phyloP scores from a whole-genome alignment of 2,888 invertebrate genomes.

The Nymphalis polychloros region DNA sequence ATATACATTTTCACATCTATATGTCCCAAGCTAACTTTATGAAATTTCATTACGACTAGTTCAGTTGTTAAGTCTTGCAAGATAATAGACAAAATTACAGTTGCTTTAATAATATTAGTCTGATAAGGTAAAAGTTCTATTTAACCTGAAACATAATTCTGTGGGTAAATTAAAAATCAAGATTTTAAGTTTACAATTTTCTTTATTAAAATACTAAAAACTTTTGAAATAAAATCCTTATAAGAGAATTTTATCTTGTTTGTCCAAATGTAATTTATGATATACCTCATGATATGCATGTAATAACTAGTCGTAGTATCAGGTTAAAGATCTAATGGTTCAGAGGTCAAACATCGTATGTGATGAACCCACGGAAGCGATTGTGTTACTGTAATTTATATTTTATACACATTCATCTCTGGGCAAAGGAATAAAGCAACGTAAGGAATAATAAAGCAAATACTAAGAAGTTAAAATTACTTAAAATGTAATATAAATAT shows the following conservation, averaged over 20 bases:
- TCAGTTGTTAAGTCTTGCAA: no score
- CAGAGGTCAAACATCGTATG: conserved; percentile 17
- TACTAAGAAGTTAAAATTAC: background rate
- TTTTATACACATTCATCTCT: conserved; percentile 3
- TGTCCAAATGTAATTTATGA: conserved; percentile 1
- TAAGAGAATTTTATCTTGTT: conserved; percentile 4
- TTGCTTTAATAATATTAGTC: no score
- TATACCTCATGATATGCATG: conserved; percentile 3
- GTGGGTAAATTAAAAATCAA: no score
- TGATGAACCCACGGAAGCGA: conserved; percentile 13
- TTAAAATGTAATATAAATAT: background rate
- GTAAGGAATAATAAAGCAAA: conserved; percentile 3
- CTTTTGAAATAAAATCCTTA: background rate
- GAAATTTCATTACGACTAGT: no score
- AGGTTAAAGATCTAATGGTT: conserved; percentile 19
- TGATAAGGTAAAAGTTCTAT: no score
- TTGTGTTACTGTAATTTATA: conserved; percentile 12
- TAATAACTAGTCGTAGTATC: conserved; percentile 8
- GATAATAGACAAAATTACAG: no score
- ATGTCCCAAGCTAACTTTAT: no score
- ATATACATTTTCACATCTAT: no score
- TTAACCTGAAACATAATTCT: no score
- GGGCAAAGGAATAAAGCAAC: background rate
- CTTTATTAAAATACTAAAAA: background rate
- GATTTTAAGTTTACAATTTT: no score